Conservation (phyloP, 1,140 invertebrate genomes). For the Maniola jurtina region DNA sequence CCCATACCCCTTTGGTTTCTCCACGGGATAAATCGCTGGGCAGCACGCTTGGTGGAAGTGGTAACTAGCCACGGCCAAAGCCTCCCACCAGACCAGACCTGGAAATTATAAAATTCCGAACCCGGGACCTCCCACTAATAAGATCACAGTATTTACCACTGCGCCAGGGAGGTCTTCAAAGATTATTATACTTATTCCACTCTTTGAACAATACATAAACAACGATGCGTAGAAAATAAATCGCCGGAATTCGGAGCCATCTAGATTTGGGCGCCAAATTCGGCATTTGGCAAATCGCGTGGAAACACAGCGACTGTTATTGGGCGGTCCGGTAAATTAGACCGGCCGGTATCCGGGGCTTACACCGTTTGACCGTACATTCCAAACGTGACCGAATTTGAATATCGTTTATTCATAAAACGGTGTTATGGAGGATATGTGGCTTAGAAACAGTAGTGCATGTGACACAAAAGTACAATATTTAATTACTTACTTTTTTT, state of each 20-base stretch:
- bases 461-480: neutral
- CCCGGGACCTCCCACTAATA: no score
- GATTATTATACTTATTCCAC: neutral
- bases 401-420: slow-evolving; percentile 11
- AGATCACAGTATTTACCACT: no score
- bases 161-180: no score
- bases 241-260: slow-evolving; percentile 29
- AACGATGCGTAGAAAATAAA: slow-evolving; percentile 40
- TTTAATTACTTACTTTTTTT: no score
- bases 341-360: slow-evolving; percentile 24
- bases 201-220: slow-evolving; percentile 22
- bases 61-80: no score
- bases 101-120: no score
- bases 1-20: no score
- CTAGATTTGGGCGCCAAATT: slow-evolving; percentile 39
- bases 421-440: neutral
- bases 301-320: slow-evolving; percentile 42
- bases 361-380: slow-evolving; percentile 20
- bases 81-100: no score
- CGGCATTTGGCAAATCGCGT: slow-evolving; percentile 37
- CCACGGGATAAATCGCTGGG: no score
- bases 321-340: slow-evolving; percentile 33
- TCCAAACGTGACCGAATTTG: slow-evolving; percentile 22
- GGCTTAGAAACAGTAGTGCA: neutral
- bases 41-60: no score